Conservation (phyloP, 1,140 invertebrate species). For the Eciton burchellii region DNA sequence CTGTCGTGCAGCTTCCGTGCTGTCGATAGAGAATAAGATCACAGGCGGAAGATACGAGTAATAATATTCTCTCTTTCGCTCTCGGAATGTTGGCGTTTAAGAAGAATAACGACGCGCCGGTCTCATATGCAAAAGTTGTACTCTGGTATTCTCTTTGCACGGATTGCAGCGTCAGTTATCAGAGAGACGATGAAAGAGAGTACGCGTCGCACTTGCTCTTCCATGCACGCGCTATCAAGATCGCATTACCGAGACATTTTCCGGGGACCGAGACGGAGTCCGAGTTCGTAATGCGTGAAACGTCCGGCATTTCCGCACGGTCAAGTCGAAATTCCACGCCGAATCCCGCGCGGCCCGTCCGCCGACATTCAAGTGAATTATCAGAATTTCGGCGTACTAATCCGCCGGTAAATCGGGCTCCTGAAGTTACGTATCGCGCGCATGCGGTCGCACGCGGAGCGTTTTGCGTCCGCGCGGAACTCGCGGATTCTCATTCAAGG, state of each 20-base stretch:
- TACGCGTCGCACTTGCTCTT: neutral
- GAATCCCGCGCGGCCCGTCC: constrained; percentile 41
- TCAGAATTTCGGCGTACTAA: constrained; percentile 57
- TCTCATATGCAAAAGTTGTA: too few relatives aligned
- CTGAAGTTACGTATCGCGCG: constrained; percentile 56
- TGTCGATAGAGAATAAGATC: neutral
- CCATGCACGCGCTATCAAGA: neutral
- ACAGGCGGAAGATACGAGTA: neutral
- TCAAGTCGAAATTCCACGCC: constrained; percentile 45
- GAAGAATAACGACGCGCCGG: too few relatives aligned
- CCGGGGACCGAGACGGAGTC: neutral
- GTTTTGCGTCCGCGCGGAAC: constrained; percentile 50
- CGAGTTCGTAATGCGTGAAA: constrained; percentile 46
- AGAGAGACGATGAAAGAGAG: neutral
- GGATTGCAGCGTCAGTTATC: neutral
- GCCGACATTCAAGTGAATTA: constrained; percentile 57
- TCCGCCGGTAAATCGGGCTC: constrained; percentile 54
- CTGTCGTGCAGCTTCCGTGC: constrained; percentile 15
- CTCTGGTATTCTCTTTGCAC: neutral
- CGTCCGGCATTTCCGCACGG: constrained; percentile 34
- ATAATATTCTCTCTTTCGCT: neutral
- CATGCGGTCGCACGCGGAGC: constrained; percentile 39
- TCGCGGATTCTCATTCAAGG: constrained; percentile 55
- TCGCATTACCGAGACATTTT: neutral
- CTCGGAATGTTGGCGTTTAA: too few relatives aligned